Conservation (phyloP, 2,888 invertebrate species). For the Ichneumoninae sp. region DNA sequence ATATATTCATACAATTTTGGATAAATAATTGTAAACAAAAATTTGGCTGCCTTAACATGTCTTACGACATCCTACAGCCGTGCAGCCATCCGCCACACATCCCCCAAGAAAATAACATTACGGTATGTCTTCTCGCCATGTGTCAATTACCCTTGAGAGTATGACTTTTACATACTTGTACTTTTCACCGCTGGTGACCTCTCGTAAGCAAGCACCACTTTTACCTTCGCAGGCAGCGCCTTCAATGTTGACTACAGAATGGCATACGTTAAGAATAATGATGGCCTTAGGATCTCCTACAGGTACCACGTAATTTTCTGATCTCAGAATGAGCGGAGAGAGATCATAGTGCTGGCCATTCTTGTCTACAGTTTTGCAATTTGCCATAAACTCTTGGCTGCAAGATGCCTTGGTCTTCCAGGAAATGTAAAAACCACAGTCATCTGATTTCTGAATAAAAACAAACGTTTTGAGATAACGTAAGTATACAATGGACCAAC, state of each 20-base stretch:
- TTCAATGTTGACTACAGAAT: conserved; percentile 75
- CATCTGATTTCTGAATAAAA: conserved; percentile 59
- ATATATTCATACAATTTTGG: too few relatives aligned
- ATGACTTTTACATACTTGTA: conserved; percentile 24
- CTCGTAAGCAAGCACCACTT: conserved; percentile 72
- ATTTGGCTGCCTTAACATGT: too few relatives aligned
- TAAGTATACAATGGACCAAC: not conserved
- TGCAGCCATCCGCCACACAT: too few relatives aligned
- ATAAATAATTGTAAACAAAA: too few relatives aligned
- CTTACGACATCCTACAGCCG: too few relatives aligned
- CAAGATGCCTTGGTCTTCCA: conserved; percentile 79
- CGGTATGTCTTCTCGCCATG: too few relatives aligned
- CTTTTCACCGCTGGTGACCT: not conserved
- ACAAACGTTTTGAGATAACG: not conserved
- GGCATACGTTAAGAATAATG: conserved; percentile 80
- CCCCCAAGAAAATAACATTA: too few relatives aligned
- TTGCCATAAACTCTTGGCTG: conserved; percentile 50
- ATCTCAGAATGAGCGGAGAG: conserved; percentile 71
- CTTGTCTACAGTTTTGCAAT: conserved; percentile 73
- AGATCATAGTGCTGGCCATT: conserved; percentile 75
- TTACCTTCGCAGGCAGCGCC: conserved; percentile 63
- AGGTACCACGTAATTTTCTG: conserved; percentile 77
- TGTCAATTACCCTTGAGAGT: not conserved
- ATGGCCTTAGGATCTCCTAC: conserved; percentile 58
- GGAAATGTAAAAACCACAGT: conserved; percentile 72